phyloP scores from a whole-genome alignment of 2,888 invertebrate genomes.

The Nymphalis polychloros region DNA sequence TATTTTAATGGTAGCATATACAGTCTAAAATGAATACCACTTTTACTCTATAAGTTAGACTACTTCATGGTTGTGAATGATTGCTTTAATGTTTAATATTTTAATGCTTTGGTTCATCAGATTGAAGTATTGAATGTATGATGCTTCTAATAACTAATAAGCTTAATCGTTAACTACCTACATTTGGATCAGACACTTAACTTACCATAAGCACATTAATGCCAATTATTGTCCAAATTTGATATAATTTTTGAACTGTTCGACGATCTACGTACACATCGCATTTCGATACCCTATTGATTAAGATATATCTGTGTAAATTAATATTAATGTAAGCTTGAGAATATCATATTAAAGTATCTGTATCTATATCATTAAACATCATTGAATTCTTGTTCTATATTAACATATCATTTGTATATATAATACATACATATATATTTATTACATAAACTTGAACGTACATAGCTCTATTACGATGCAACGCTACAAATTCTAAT shows the following conservation, averaged over 20 bases:
- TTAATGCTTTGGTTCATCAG: conserved; percentile 60
- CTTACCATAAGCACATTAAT: conserved; percentile 75
- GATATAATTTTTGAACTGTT: conserved; percentile 53
- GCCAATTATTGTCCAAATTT: conserved; percentile 69
- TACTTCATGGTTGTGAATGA: conserved; percentile 56
- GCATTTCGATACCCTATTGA: conserved; percentile 56
- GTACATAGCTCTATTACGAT: conserved; percentile 37
- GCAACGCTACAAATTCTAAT: conserved; percentile 41
- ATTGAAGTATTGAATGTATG: conserved; percentile 65
- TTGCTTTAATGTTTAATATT: conserved; percentile 59
- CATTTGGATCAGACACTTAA: conserved; percentile 65
- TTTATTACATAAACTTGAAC: conserved; percentile 45
- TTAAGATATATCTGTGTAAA: conserved; percentile 47
- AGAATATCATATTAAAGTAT: conserved; percentile 13
- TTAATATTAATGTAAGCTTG: conserved; percentile 20
- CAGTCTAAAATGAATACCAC: conserved; percentile 38
- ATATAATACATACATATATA: too few species aligned
- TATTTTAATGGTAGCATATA: conserved; percentile 32
- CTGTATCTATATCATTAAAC: conserved; percentile 11
- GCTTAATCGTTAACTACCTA: conserved; percentile 70
- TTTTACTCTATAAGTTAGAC: conserved; percentile 35
- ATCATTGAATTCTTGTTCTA: conserved; percentile 19
- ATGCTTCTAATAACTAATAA: conserved; percentile 75
- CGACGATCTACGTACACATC: conserved; percentile 62
- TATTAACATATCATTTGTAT: conserved; percentile 1